Evolutionary conservation across 2,797 vertebrate genomes (phyloP), one percentile per base, ranked within the genome.

Genomic region (Toxotes lorentzi): DNA sequence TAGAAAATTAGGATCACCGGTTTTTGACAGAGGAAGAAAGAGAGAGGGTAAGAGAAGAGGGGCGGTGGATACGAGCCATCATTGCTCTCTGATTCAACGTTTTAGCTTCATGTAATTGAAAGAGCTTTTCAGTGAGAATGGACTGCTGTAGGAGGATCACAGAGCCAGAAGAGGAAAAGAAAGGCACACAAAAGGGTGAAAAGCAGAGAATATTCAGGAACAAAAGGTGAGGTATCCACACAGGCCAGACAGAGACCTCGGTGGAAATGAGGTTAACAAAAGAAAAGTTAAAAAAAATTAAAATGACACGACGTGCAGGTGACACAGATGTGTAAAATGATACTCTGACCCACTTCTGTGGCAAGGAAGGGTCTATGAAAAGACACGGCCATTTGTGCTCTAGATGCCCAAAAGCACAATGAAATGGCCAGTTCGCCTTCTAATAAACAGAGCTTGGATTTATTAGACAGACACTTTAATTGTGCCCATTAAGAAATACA

Each of bases 401-500:
- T 19, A 32, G 54, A 72, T 65, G 64, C 69, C 81, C 68, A 62
- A 77, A 81, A 87, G 86, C 79, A 68, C 56, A 84, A 82, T 76
- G n/a, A 59, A 82, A 82, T 32, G 48, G 38, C 43, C 47, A 43
- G 48, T 41, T 68, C 4, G 24, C 34, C 35, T 75, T 72, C 53
- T 68, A 81, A 86, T 78, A 73, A 84, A 82, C 64, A 79, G 62
- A 54, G 23, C 16, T 24, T 43, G 57, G 64, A 90, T 91, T 89
- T 87, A 85, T 82, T 76, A 81, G 76, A 79, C 63, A 64, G 73
- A 14, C 58, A 41, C 75, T 82, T 86, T 85, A 58, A 85, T 81
- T 83, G 67, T 56, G 58, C 65, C 76, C 74, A 83, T 89, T 85
- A 82, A 78, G 64, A 73, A 88, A 83, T 73, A 67, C 81, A 83